Conservation (phyloP, 2,797 vertebrate genomes). For the Fistularia commersonii region DNA sequence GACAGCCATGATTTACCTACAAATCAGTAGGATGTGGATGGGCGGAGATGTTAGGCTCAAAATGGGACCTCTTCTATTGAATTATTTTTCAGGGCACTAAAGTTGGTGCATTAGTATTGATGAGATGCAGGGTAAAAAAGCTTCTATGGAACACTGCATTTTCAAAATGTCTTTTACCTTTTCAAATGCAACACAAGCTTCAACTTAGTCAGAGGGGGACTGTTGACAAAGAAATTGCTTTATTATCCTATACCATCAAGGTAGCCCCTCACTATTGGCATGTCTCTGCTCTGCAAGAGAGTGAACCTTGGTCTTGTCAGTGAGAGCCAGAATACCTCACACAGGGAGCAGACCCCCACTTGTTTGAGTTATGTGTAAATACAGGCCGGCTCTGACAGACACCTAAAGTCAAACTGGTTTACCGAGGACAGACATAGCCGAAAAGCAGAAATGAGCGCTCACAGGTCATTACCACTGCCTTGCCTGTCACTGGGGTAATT, state of each 20-base stretch:
- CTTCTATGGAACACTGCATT: no score
- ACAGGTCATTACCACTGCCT: slow-evolving; percentile 65
- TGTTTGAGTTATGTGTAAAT: slow-evolving; percentile 71
- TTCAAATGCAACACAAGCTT: no score
- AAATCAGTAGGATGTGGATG: slow-evolving; percentile 75
- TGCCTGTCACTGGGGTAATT: slow-evolving; percentile 58
- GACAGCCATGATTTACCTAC: slow-evolving; percentile 88
- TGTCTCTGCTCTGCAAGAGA: slow-evolving; percentile 16
- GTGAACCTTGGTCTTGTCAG: slow-evolving; percentile 58
- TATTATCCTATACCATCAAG: slow-evolving; percentile 47
- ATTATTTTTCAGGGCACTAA: slow-evolving; percentile 44
- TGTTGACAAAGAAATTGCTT: slow-evolving; percentile 49
- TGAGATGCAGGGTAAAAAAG: slow-evolving; percentile 11
- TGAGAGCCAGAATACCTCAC: slow-evolving; percentile 55
- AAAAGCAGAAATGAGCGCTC: slow-evolving; percentile 62
- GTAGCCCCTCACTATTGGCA: slow-evolving; percentile 37
- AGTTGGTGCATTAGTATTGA: slow-evolving; percentile 44
- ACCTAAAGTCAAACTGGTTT: slow-evolving; percentile 71
- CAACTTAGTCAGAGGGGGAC: slow-evolving; percentile 1
- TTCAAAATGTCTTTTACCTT: not conserved
- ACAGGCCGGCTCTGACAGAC: slow-evolving; percentile 62
- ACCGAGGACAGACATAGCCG: slow-evolving; percentile 46
- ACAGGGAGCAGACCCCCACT: slow-evolving; percentile 58
- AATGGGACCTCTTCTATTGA: slow-evolving; percentile 73
- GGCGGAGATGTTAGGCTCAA: slow-evolving; percentile 73